Evolutionary conservation across 2,888 invertebrate species (phyloP).

Genomic region (Scaptomyza reducta): DNA sequence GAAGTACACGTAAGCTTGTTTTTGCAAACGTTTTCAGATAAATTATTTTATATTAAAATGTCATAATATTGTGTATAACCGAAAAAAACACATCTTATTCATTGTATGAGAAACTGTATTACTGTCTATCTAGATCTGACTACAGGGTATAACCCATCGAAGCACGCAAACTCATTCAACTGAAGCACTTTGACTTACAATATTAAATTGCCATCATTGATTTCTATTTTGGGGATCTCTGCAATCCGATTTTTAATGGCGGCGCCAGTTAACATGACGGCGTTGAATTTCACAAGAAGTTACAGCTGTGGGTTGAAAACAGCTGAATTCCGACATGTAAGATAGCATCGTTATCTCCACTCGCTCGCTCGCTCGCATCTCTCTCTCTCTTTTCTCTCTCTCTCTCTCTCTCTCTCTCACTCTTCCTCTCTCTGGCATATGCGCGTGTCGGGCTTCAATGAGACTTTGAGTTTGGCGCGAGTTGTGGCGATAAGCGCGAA

Average conservation of each 20-base stretch:
- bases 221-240: conserved; percentile 27
- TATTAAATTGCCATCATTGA: conserved; percentile 19
- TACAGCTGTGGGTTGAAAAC: not conserved
- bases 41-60: not conserved
- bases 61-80: not conserved
- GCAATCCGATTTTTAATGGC: conserved; percentile 11
- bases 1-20: no score
- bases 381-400: not conserved
- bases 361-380: not conserved
- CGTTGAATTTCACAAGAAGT: conserved; percentile 74
- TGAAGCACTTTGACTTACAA: not conserved
- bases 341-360: conserved; percentile 42
- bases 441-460: conserved; percentile 47
- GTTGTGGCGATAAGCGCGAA: conserved; percentile 46
- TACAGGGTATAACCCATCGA: conserved; percentile 5
- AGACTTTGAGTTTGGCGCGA: conserved; percentile 18
- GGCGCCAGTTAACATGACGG: conserved; percentile 51
- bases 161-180: no score
- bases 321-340: conserved; percentile 23
- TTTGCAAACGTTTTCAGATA: not conserved
- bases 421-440: not conserved
- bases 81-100: not conserved
- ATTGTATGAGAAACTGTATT: not conserved
- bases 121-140: not conserved
- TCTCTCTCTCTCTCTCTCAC: not conserved